Evolutionary conservation across 2,113 vertebrate genomes (phyloP).

Genomic region (Formicarius rufipectus): DNA sequence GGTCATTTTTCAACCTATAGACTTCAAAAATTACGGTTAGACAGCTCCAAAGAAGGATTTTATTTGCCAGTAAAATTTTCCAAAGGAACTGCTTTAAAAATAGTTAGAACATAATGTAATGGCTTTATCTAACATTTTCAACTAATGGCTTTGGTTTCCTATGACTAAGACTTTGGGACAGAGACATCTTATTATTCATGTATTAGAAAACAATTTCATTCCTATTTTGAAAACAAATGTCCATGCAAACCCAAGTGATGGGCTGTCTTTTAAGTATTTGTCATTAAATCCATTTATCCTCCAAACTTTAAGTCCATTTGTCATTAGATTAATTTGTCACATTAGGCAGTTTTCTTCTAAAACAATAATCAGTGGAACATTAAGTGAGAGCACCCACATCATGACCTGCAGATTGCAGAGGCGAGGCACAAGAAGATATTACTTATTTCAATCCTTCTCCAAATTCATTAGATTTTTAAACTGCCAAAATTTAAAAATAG

Average conservation of each 20-base stretch:
- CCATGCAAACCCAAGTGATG: not conserved
- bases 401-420: not conserved
- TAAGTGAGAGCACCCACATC: not conserved
- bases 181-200: conserved; percentile 30
- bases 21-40: not conserved
- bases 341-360: not conserved
- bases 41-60: conserved; percentile 17
- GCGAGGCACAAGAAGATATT: not conserved
- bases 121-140: conserved; percentile 1
- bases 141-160: not conserved
- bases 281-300: conserved; percentile 25
- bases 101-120: conserved; percentile 50
- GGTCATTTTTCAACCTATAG: conserved; percentile 27
- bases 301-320: not conserved
- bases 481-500: not conserved
- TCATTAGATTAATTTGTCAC: conserved; percentile 15
- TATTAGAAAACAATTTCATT: conserved; percentile 56
- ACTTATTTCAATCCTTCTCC: not conserved
- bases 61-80: conserved; percentile 43
- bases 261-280: conserved; percentile 25
- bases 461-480: not conserved
- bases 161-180: conserved; percentile 46
- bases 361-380: not conserved
- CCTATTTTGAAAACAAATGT: conserved; percentile 25
- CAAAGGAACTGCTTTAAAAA: conserved; percentile 15